Evolutionary conservation across 1,140 invertebrate genomes (phyloP).

Genomic region (Zaprionus taronus): DNA sequence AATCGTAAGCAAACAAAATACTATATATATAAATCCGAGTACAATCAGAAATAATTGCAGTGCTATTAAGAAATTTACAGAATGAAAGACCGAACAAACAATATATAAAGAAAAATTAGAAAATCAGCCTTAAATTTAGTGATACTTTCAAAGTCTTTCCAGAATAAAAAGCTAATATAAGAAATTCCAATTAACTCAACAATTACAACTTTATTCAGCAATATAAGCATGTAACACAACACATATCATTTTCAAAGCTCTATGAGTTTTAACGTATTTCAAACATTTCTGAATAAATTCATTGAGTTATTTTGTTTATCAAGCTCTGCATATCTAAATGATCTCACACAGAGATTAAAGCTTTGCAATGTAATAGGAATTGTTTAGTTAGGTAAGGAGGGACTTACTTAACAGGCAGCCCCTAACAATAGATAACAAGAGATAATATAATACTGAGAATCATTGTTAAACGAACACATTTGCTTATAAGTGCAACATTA

Average conservation of each 20-base stretch:
- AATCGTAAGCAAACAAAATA: constrained; percentile 1
- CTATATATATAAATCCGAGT: not conserved
- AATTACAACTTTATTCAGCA: not conserved
- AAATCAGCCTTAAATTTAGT: too few species aligned
- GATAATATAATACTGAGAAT: not conserved
- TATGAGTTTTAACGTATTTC: too few species aligned
- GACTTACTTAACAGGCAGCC: too few species aligned
- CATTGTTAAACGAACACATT: not conserved
- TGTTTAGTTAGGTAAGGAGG: too few species aligned
- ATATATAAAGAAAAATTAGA: not conserved
- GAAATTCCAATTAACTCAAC: not conserved
- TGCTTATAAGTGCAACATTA: not conserved
- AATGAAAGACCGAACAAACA: not conserved
- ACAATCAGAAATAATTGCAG: not conserved
- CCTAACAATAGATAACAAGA: not conserved
- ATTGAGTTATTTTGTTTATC: too few species aligned
- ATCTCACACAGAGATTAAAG: too few species aligned
- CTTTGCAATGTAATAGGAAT: too few species aligned
- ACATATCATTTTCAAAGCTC: not conserved
- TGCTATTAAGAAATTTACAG: not conserved
- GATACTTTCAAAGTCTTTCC: too few species aligned
- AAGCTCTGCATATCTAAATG: not conserved
- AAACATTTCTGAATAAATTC: not conserved
- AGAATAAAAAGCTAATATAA: too few species aligned
- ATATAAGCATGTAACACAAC: not conserved